Evolutionary conservation across 2,113 vertebrate genomes (phyloP), one percentile per base, ranked within the genome.

Genomic region (Lophotis ruficrista): DNA sequence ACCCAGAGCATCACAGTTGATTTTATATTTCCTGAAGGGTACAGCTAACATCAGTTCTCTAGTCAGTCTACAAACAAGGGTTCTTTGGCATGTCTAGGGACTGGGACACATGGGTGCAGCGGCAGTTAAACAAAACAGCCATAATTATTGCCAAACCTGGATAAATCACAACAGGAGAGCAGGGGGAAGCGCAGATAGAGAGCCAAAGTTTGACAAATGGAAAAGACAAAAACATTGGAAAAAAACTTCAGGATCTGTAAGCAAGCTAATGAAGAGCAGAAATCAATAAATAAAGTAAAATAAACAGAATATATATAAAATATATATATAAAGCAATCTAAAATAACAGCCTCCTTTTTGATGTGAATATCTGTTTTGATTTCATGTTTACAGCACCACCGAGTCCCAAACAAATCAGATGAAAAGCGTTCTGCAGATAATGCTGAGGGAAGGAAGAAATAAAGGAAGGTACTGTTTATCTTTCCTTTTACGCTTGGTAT

Each of bases 401-500:
- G 5, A 90, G 69, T 68, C 82, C 89, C 75, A 95, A 84, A 90
- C 86, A 95, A 93, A 95, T 65, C 45, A 83, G 57, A 89, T 79
- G 78, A 71, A 91, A 93, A 95, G 28, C 25, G 48, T 72, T 56
- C 35, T 35, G 69, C n/a, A 96, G 92, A 94, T 92, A 78, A 90
- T 8, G 78, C 72, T 58, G 69, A 86, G 41, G 64, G 83, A 84
- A 80, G 79, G 91, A 94, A 97, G 70, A 90, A 91, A 53, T 85
- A 92, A 50, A 96, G 96, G 86, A 97, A 96, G 94, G 87, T 60
- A n/a, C n/a, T 97, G 86, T 97, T 98, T 97, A 82, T 97, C 65
- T 98, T 98, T 96, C 97, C 95, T 95, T 88, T 93, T 38, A 54
- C 85, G 66, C 61, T 69, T 41, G 3, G 23, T 89, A 33, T 94